Evolutionary conservation across 2,113 vertebrate species (phyloP).

Genomic region (Myxocyprinus asiaticus): DNA sequence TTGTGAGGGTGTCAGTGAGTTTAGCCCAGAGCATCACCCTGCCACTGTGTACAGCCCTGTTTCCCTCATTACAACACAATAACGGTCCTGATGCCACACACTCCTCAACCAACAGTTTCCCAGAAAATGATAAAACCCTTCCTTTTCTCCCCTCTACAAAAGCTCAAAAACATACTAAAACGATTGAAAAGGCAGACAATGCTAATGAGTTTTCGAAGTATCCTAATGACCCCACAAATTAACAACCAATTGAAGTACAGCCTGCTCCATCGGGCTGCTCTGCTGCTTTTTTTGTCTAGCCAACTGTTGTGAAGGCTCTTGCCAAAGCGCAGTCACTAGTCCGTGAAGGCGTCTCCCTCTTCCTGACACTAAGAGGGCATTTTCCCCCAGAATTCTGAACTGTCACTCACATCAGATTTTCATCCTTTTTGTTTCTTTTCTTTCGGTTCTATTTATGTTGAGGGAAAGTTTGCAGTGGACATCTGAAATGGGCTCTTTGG

Average conservation of each 20-base stretch:
- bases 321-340: constrained; percentile 87
- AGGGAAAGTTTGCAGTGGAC: constrained; percentile 67
- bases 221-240: constrained; percentile 85
- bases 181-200: constrained; percentile 73
- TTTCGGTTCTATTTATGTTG: constrained; percentile 60
- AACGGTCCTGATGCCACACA: constrained; percentile 75
- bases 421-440: constrained; percentile 65
- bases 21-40: constrained; percentile 5
- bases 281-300: constrained; percentile 77
- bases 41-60: constrained; percentile 39
- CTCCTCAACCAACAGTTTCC: constrained; percentile 70
- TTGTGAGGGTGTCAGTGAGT: constrained; percentile 31
- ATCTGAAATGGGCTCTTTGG: constrained; percentile 67
- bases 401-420: constrained; percentile 66
- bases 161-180: constrained; percentile 72
- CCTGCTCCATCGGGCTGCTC: constrained; percentile 67
- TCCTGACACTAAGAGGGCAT: constrained; percentile 83
- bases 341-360: constrained; percentile 93
- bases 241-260: constrained; percentile 84
- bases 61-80: constrained; percentile 79
- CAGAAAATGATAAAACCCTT: constrained; percentile 73
- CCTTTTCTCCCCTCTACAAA: constrained; percentile 71
- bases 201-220: constrained; percentile 91
- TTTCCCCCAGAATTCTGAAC: constrained; percentile 76
- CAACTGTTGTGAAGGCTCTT: constrained; percentile 79